Evolutionary conservation across 2,113 vertebrate genomes (phyloP), one percentile per base, ranked within the genome.

Genomic region (Pangasianodon hypophthalmus): DNA sequence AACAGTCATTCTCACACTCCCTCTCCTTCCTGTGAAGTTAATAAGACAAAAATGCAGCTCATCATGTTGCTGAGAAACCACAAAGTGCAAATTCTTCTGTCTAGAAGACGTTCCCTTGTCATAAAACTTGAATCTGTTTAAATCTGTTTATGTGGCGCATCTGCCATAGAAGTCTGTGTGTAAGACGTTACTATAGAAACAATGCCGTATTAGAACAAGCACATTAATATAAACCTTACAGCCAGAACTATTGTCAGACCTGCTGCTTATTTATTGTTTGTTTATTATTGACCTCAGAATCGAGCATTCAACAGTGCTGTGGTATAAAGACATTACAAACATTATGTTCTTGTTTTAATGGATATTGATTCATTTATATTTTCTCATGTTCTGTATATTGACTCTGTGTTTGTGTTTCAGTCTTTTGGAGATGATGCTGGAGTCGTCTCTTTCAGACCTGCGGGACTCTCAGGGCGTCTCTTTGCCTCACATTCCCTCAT

Each of bases 351-450:
- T 54, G 50, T 19, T 37, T 56, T 10, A 32, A 82, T 56, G 14
- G 9, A 3, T 82, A 19, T 19, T 56, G 24, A 32, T 82, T 82
- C 2, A 10, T 54, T 84, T 1, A 18, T 7, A 3, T 52, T 14
- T 79, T 26, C 10, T 18, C 13, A 81, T 81, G 29, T 26, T 14
- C 37, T 84, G 4, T 84, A 8, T 62, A 62, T 46, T 4, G 2
- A 83, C 18, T 83, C n/a, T 83, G 1, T 11, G 88, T 93, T 75
- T 85, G 62, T 85, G 64, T 90, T 60, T 0, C 92, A 99, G 98
- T 95, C 95, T 99, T 86, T 92, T 99, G 95, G 98, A 99, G 96
- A 98, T 99, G 98, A 99, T 99, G 98, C 92, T 99, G 95, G 98
- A 99, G 93, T 99, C 98, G 0, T 97, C 98, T 0, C 91, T 98